These are phyloP conservation scores for Numida meleagris DNA, from an alignment of 2,113 vertebrate species.

Conservation along the genomic window DNA sequence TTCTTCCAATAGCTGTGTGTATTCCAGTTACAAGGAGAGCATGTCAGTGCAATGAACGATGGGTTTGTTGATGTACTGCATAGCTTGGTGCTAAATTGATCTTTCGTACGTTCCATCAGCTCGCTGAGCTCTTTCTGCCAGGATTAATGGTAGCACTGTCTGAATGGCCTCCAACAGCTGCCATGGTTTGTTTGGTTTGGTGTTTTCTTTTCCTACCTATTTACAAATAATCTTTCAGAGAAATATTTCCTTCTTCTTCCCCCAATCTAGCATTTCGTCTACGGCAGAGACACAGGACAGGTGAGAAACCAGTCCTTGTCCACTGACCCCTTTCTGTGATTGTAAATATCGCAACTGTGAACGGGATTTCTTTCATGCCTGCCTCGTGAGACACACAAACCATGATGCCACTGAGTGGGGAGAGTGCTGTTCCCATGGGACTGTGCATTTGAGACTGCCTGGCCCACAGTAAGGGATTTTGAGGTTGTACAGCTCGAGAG, in stretches of 20 bases:
- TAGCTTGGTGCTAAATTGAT: background rate
- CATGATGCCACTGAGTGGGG: background rate
- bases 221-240: constrained; percentile 70
- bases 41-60: background rate
- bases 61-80: constrained; percentile 10
- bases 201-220: constrained; percentile 14
- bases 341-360: constrained; percentile 6
- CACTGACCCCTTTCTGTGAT: constrained; percentile 52
- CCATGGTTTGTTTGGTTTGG: background rate
- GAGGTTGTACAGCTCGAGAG: background rate
- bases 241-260: constrained; percentile 72
- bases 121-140: background rate
- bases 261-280: constrained; percentile 72
- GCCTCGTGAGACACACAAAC: background rate
- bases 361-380: background rate
- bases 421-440: background rate
- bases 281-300: constrained; percentile 74
- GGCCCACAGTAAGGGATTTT: background rate
- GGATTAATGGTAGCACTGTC: constrained; percentile 8
- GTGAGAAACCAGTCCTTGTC: constrained; percentile 74
- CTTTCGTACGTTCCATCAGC: background rate
- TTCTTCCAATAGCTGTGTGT: background rate
- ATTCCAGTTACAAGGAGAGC: background rate
- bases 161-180: constrained; percentile 1
- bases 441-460: background rate